phyloP scores from a whole-genome alignment of 1,140 invertebrate genomes.

The Lasaia peninsularis region DNA sequence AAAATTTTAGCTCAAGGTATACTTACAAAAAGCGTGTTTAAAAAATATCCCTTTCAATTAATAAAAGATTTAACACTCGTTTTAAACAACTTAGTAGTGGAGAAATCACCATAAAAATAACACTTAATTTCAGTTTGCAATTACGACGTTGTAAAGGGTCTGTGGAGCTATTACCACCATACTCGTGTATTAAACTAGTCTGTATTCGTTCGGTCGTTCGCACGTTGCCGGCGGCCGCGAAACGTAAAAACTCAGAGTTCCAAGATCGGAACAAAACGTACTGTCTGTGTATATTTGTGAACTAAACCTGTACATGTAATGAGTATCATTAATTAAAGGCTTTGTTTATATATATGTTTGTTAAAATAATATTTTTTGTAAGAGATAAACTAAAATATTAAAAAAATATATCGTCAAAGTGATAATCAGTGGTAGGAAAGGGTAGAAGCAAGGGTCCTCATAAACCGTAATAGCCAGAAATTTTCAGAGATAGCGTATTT shows the following conservation, averaged over 20 bases:
- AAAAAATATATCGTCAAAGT: too few relatives aligned
- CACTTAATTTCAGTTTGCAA: conserved; percentile 75
- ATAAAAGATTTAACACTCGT: conserved; percentile 69
- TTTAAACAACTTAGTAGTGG: conserved; percentile 74
- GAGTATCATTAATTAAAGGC: background rate
- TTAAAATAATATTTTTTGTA: too few relatives aligned
- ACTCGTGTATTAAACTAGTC: conserved; percentile 27
- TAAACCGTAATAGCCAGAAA: too few relatives aligned
- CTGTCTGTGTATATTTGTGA: background rate
- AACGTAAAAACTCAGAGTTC: background rate
- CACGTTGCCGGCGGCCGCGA: conserved; percentile 19
- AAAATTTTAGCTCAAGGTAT: background rate
- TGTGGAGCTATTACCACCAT: conserved; percentile 57
- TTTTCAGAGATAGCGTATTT: too few relatives aligned
- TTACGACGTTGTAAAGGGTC: conserved; percentile 69
- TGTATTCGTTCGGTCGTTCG: too few relatives aligned
- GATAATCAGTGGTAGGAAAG: too few relatives aligned
- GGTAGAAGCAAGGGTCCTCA: too few relatives aligned
- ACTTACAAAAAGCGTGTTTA: background rate
- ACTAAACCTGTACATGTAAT: too few relatives aligned
- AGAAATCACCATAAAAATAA: conserved; percentile 77
- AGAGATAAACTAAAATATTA: too few relatives aligned
- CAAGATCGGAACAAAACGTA: too few relatives aligned
- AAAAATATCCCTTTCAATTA: conserved; percentile 56
- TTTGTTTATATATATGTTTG: too few relatives aligned